Base-by-base conservation (phyloP, 92 coral and sea anemone species). In the Umimayanthus kanabou region DNA sequence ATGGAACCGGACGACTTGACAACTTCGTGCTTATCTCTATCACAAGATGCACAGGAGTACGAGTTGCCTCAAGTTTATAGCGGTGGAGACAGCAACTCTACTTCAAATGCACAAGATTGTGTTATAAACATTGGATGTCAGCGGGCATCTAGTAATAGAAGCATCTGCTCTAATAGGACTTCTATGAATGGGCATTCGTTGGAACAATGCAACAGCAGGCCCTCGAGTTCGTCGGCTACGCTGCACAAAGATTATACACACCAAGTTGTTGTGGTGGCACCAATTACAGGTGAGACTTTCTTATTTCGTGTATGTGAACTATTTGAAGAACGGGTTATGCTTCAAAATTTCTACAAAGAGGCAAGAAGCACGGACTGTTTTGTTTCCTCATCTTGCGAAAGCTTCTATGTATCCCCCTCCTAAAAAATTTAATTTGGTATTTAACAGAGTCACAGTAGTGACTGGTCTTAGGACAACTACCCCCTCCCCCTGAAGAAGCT, bases 201-300 rank as follows among this genome's bases (percentile, higher is more conserved):
- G 26, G 78, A 83, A 29, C 64, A 69, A 20, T 65, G 65, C 39
- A 22, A 10, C 39, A 22, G 10, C n/a, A 70, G 74, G 9, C 26
- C 26, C 4, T 83, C 87, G 11, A 69, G 66, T 83, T 83, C 64
- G 26, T 26, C 78, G 15, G 77, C 77, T 20, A 43, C 58, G 42
- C 40, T 42, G 29, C 82, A 88, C 74, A 94, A 90, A 81, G 91
- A 89, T 29, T 94, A 93, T 53, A 93, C 95, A 0, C 98, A 91
- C 58, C 98, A 94, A 77, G 93, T 94, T 74, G 98, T 94, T 50
- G 98, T 94, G 4, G 98, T 94, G 76, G 98, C 98, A 4, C 98
- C 98, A 57, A 57, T 94, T 33, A 89, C 93, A 81, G 95, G 98
- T 94, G 78, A 4, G 2, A 11, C 33, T 67, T 67, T 3, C 33